Conservation (phyloP, 2,888 invertebrate genomes). For the Lepidonotus clava region DNA sequence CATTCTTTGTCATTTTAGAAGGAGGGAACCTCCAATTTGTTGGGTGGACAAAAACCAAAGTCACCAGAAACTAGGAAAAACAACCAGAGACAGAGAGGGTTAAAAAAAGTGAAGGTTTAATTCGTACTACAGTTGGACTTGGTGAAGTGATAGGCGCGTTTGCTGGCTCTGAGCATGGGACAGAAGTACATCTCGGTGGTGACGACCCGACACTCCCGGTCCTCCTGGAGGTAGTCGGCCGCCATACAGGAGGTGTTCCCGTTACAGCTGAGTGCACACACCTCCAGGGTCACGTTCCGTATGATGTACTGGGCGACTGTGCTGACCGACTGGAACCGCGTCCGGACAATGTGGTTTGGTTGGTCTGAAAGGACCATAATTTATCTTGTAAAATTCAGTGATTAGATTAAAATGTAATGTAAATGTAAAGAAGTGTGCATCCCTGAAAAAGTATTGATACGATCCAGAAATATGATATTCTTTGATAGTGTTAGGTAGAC, state of each 20-base stretch:
- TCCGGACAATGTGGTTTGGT: neutral
- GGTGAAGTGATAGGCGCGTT: neutral
- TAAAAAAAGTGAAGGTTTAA: neutral
- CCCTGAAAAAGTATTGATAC: too few relatives aligned
- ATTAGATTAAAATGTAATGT: too few relatives aligned
- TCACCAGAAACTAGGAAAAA: neutral
- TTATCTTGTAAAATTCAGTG: too few relatives aligned
- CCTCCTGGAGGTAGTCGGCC: neutral
- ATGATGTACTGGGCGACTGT: neutral
- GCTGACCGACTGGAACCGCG: conserved; percentile 16
- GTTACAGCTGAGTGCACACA: neutral
- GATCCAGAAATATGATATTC: too few relatives aligned
- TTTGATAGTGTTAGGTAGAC: too few relatives aligned
- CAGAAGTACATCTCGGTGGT: conserved; percentile 2
- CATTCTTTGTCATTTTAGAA: neutral
- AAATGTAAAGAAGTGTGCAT: too few relatives aligned
- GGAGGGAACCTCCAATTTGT: too few relatives aligned
- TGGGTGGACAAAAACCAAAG: neutral
- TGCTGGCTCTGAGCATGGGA: neutral
- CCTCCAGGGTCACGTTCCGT: neutral
- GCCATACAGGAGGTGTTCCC: neutral
- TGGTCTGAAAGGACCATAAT: too few relatives aligned
- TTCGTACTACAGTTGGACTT: conserved; percentile 35
- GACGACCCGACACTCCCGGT: neutral
- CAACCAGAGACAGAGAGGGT: neutral